Evolutionary conservation across 2,797 vertebrate species (phyloP).

Genomic region (Astyanax mexicanus): DNA sequence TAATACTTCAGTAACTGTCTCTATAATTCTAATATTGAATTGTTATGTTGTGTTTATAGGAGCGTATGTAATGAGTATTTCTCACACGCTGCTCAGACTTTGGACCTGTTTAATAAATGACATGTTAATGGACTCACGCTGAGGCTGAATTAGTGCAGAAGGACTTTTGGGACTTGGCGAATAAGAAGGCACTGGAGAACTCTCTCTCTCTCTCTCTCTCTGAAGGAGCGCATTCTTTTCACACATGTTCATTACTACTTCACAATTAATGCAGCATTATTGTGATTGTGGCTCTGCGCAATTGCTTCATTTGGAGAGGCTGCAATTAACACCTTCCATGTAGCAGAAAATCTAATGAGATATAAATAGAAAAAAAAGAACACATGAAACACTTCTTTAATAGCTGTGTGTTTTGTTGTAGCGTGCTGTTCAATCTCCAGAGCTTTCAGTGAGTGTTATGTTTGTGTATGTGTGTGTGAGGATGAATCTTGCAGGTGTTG

Average conservation of each 20-base stretch:
- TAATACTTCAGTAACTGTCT: too few relatives aligned
- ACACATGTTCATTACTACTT: background rate
- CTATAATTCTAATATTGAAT: too few relatives aligned
- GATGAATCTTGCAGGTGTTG: background rate
- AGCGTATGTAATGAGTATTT: too few relatives aligned
- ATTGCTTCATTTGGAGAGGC: background rate
- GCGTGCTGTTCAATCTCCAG: background rate
- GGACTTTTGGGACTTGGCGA: too few relatives aligned
- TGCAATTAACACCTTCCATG: constrained; percentile 9
- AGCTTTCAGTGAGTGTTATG: background rate
- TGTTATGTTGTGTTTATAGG: too few relatives aligned
- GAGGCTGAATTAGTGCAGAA: too few relatives aligned
- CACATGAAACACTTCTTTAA: background rate
- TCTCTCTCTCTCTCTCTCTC: too few relatives aligned
- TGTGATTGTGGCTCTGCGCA: background rate
- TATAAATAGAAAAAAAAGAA: background rate
- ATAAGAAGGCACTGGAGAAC: too few relatives aligned
- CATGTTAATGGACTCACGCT: too few relatives aligned
- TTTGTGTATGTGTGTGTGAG: background rate
- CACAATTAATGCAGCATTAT: background rate
- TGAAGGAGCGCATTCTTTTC: too few relatives aligned
- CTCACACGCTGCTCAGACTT: too few relatives aligned
- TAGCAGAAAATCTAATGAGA: background rate
- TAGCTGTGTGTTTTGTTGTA: background rate
- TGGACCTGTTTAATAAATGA: too few relatives aligned